Percentiles rank a stretch among this genome's conserved stretches.
Evolutionary conservation across 2,888 invertebrate genomes (phyloP).

Genomic region (Sphaeridia pumilis): DNA sequence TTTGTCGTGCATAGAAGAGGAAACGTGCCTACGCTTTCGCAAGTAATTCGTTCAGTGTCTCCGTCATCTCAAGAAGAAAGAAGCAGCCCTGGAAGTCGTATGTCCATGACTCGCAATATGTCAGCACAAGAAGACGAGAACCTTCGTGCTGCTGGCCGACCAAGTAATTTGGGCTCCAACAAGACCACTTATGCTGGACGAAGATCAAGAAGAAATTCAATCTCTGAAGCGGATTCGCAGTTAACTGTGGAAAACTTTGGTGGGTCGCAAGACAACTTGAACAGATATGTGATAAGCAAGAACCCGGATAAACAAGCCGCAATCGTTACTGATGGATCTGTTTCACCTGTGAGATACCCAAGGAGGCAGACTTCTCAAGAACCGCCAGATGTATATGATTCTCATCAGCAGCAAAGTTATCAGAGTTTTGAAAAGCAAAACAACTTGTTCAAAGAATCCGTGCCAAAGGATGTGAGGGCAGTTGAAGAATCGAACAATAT

Average conservation of each 20-base stretch:
- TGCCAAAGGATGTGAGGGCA: too few species aligned
- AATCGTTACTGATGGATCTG: slow-evolving; percentile 29
- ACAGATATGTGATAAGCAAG: slow-evolving; percentile 57
- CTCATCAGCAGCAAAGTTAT: slow-evolving; percentile 6
- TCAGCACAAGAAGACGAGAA: slow-evolving; percentile 20
- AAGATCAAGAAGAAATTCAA: slow-evolving; percentile 69
- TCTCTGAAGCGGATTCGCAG: slow-evolving; percentile 65
- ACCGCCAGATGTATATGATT: slow-evolving; percentile 27
- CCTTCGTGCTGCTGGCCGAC: slow-evolving; percentile 63
- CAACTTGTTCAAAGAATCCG: too few species aligned
- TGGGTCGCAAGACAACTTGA: slow-evolving; percentile 77
- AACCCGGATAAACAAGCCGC: slow-evolving; percentile 67
- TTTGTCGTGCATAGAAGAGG: slow-evolving; percentile 72
- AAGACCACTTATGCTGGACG: slow-evolving; percentile 63
- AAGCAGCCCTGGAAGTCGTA: slow-evolving; percentile 35
- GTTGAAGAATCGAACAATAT: neutral
- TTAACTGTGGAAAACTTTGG: slow-evolving; percentile 87
- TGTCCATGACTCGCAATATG: slow-evolving; percentile 31
- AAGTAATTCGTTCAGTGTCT: slow-evolving; percentile 35
- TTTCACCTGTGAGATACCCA: slow-evolving; percentile 29
- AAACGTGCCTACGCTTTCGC: slow-evolving; percentile 62
- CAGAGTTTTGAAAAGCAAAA: too few species aligned
- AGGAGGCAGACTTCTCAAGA: slow-evolving; percentile 29
- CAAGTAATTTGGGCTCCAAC: slow-evolving; percentile 67
- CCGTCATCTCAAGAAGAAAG: slow-evolving; percentile 36